Conservation (phyloP, 2,113 vertebrate genomes). For the Python bivittatus region DNA sequence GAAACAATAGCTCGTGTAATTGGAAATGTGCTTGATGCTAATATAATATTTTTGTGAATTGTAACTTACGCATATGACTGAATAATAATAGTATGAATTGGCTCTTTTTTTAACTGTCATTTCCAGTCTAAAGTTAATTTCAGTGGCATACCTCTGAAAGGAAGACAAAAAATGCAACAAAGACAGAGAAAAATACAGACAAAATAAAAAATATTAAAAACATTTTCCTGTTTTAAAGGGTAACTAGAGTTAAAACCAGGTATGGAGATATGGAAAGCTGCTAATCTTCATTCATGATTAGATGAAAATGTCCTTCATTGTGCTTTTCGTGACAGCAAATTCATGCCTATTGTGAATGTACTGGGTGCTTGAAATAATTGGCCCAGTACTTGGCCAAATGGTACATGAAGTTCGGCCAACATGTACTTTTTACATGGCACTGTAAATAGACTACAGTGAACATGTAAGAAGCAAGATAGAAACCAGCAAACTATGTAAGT, state of each 20-base stretch:
- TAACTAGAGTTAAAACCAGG: neutral
- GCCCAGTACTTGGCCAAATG: neutral
- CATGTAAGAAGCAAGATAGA: neutral
- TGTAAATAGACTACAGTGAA: neutral
- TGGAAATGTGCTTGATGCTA: neutral
- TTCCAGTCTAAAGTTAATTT: neutral
- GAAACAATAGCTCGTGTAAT: neutral
- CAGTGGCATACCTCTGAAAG: neutral
- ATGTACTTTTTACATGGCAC: neutral
- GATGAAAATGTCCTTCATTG: neutral
- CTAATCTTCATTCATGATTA: neutral
- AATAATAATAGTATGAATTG: neutral
- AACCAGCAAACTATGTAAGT: neutral
- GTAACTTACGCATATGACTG: neutral
- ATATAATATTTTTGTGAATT: neutral
- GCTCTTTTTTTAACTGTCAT: neutral
- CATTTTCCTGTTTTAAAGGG: neutral
- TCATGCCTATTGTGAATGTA: neutral
- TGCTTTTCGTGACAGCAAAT: neutral
- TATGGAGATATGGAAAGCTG: neutral
- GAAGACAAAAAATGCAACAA: neutral
- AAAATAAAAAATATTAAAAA: neutral
- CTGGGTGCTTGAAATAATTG: neutral
- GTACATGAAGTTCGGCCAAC: neutral
- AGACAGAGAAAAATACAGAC: neutral